These are phyloP conservation scores for Trissolcus brochymenae DNA, from an alignment of 2,888 invertebrate species.

Conservation along the genomic window DNA sequence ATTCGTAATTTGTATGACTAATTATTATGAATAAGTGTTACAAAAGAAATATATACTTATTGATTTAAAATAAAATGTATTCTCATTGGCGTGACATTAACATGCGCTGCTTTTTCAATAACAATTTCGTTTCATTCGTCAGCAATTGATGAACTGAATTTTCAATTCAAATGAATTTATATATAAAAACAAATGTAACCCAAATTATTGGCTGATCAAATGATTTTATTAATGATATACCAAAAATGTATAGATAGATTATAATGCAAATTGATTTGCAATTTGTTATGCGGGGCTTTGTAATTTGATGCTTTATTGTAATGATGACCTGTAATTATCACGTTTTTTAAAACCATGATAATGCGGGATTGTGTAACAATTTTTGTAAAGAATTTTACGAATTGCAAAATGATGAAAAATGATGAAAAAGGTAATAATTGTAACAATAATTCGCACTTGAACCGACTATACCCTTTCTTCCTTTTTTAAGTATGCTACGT, in stretches of 20 bases:
- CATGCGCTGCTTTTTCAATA: conserved; percentile 20
- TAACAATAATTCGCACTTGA: conserved; percentile 38
- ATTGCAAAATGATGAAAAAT: conserved; percentile 22
- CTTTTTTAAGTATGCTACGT: conserved; percentile 25
- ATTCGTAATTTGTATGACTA: conserved; percentile 7
- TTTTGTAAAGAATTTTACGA: conserved; percentile 38
- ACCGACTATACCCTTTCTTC: conserved; percentile 50
- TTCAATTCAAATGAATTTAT: neutral
- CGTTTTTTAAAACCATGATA: conserved; percentile 34
- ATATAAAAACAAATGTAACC: conserved; percentile 2
- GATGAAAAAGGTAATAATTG: conserved; percentile 24
- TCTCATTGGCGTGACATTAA: neutral
- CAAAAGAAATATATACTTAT: neutral
- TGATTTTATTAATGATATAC: conserved; percentile 12
- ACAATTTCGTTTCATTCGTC: conserved; percentile 29
- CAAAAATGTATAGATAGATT: conserved; percentile 20
- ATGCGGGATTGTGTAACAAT: conserved; percentile 36
- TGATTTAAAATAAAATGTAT: neutral
- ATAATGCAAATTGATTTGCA: conserved; percentile 37
- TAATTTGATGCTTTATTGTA: conserved; percentile 41
- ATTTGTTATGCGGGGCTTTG: conserved; percentile 30
- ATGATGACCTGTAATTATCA: conserved; percentile 48
- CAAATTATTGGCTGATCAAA: conserved; percentile 8
- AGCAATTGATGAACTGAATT: conserved; percentile 7
- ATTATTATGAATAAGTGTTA: conserved; percentile 6